Conservation (phyloP, 2,113 vertebrate species). For the Xiphophorus maculatus region DNA sequence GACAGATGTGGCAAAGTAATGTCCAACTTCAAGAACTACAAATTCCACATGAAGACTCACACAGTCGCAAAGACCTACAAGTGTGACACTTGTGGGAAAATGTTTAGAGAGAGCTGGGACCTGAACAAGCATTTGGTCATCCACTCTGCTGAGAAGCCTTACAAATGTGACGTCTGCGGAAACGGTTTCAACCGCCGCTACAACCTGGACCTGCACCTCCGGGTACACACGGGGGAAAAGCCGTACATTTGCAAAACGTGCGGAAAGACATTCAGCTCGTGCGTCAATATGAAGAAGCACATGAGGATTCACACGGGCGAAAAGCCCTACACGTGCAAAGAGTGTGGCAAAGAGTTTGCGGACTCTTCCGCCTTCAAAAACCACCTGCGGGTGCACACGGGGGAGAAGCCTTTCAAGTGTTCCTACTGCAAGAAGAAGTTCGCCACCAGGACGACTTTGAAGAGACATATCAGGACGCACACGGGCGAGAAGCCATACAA, state of each 20-base stretch:
- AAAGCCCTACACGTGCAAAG: slow-evolving; percentile 53
- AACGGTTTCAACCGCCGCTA: slow-evolving; percentile 38
- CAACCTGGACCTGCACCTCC: slow-evolving; percentile 39
- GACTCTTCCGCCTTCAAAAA: slow-evolving; percentile 47
- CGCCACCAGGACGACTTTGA: slow-evolving; percentile 33
- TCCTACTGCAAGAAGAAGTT: slow-evolving; percentile 43
- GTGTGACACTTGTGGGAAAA: slow-evolving; percentile 50
- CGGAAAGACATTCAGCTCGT: slow-evolving; percentile 37
- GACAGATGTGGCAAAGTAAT: slow-evolving; percentile 54
- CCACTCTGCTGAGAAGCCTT: slow-evolving; percentile 50
- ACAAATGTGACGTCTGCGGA: slow-evolving; percentile 48
- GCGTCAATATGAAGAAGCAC: slow-evolving; percentile 55
- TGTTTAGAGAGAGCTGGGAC: slow-evolving; percentile 62
- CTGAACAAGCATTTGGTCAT: slow-evolving; percentile 50
- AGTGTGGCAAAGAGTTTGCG: slow-evolving; percentile 47
- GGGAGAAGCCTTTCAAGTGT: slow-evolving; percentile 60
- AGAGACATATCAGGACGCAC: slow-evolving; percentile 45
- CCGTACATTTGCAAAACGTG: slow-evolving; percentile 48
- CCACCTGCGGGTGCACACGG: slow-evolving; percentile 51
- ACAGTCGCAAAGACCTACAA: slow-evolving; percentile 53
- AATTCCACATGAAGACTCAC: slow-evolving; percentile 61
- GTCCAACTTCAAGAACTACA: slow-evolving; percentile 58
- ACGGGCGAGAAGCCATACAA: slow-evolving; percentile 53
- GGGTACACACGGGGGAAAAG: slow-evolving; percentile 61
- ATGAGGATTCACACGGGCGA: slow-evolving; percentile 52